These are phyloP conservation scores for Lasiurus borealis DNA, from an alignment of 2,113 vertebrate genomes.

Conservation along the genomic window DNA sequence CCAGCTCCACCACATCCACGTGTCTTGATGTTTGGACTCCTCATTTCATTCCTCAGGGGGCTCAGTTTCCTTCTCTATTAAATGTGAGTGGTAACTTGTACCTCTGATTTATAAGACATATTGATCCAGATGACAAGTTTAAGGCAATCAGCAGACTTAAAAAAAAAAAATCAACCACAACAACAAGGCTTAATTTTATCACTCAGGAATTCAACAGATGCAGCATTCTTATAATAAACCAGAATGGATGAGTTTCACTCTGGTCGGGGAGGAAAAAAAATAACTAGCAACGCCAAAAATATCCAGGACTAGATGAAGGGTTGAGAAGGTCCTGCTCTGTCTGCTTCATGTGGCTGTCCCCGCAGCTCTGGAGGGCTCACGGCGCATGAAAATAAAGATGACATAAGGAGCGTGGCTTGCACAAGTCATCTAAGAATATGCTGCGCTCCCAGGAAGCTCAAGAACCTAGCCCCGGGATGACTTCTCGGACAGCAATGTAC, in stretches of 20 bases:
- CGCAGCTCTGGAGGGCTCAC: not conserved
- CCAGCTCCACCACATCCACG: not conserved
- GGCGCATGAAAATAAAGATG: conserved; percentile 34
- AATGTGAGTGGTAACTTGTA: conserved; percentile 12
- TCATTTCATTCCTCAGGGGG: not conserved
- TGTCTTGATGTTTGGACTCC: not conserved
- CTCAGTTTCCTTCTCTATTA: not conserved
- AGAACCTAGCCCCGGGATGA: conserved; percentile 24
- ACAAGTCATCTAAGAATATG: conserved; percentile 25
- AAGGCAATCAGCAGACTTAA: conserved; percentile 17
- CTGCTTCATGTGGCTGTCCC: fast-evolving
- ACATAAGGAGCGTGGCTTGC: conserved; percentile 30
- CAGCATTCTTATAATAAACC: not conserved
- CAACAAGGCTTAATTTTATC: not conserved
- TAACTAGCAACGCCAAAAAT: not conserved
- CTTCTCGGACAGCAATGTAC: conserved; percentile 8
- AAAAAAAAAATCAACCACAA: not conserved
- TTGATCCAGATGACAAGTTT: conserved; percentile 38
- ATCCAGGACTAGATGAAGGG: not conserved
- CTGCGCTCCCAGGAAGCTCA: not conserved
- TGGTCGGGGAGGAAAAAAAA: not conserved
- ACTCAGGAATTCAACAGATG: conserved; percentile 3
- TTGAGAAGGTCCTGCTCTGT: not conserved
- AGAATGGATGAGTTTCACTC: not conserved
- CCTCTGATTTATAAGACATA: conserved; percentile 6